These are phyloP conservation scores for Xiphophorus hellerii DNA, from an alignment of 2,113 vertebrate species.

Conservation along the genomic window DNA sequence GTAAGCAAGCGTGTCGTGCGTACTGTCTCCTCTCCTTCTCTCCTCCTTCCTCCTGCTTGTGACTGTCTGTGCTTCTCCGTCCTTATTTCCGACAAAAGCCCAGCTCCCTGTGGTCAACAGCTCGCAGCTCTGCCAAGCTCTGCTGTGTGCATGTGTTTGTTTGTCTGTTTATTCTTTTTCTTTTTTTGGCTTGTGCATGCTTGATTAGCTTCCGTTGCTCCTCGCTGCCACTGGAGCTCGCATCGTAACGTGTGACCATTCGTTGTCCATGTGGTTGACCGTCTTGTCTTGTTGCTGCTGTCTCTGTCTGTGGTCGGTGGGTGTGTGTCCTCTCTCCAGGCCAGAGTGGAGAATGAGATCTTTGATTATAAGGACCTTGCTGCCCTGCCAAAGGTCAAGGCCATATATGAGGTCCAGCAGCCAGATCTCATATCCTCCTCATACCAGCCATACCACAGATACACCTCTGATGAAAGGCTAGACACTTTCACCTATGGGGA, in stretches of 20 bases:
- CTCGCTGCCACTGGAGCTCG: slow-evolving; percentile 30
- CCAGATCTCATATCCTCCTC: slow-evolving; percentile 93
- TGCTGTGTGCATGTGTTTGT: slow-evolving; percentile 36
- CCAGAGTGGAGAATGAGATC: slow-evolving; percentile 98
- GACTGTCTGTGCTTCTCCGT: slow-evolving; percentile 30
- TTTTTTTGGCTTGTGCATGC: slow-evolving; percentile 13
- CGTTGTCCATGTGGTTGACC: slow-evolving; percentile 58
- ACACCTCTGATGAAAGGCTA: slow-evolving; percentile 94
- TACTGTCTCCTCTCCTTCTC: slow-evolving; percentile 26
- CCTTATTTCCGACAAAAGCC: slow-evolving; percentile 41
- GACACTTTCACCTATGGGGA: slow-evolving; percentile 97
- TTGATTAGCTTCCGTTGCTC: slow-evolving; percentile 16
- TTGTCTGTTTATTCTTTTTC: background rate
- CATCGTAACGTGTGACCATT: slow-evolving; percentile 37
- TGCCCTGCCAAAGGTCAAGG: slow-evolving; percentile 98
- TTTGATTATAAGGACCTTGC: slow-evolving; percentile 99
- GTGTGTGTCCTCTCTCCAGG: slow-evolving; percentile 86
- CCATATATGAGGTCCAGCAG: slow-evolving; percentile 97
- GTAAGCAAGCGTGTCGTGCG: slow-evolving; percentile 63
- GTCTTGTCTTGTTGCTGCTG: slow-evolving; percentile 62
- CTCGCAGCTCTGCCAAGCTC: slow-evolving; percentile 26
- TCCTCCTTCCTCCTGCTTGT: slow-evolving; percentile 21
- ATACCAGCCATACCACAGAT: slow-evolving; percentile 95
- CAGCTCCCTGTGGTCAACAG: slow-evolving; percentile 67
- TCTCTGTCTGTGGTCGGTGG: slow-evolving; percentile 71